Percentiles rank a stretch among this genome's conserved stretches.
phyloP scores from a whole-genome alignment of 1,140 invertebrate species.

The Gonatopus flavifemur region DNA sequence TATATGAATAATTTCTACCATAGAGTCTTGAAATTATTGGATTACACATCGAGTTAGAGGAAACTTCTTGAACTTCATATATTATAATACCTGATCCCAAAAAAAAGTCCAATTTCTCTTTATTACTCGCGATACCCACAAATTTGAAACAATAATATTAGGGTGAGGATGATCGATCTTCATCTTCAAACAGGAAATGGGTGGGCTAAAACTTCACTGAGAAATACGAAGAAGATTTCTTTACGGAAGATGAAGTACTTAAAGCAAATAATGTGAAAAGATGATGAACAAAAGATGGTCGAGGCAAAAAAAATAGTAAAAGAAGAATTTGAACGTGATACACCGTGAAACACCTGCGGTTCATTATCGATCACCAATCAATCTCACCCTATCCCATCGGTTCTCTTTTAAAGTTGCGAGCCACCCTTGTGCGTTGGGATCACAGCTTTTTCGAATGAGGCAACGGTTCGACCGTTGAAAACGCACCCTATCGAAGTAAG shows the following conservation, averaged over 20 bases:
- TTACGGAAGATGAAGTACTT: slow-evolving; percentile 20
- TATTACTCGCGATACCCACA: no score
- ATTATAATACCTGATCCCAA: no score
- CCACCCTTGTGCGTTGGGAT: slow-evolving; percentile 31
- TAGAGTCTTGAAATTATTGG: no score
- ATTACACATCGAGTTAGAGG: no score
- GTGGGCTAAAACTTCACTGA: no score
- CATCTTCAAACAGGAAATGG: no score
- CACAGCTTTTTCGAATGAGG: slow-evolving; percentile 16
- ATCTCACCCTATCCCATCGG: slow-evolving; percentile 22
- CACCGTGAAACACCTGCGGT: slow-evolving; percentile 43
- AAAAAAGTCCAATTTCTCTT: no score
- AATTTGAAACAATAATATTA: no score
- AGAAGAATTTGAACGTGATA: slow-evolving; percentile 21
- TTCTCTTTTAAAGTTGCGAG: slow-evolving; percentile 15
- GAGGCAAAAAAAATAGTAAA: slow-evolving; percentile 4
- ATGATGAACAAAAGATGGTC: slow-evolving; percentile 15
- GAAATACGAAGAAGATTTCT: not conserved
- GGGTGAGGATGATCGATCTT: no score
- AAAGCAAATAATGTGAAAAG: slow-evolving; percentile 6
- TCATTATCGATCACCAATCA: slow-evolving; percentile 50
- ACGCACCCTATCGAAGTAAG: slow-evolving; percentile 38
- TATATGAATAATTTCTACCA: no score
- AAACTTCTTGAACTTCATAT: no score
- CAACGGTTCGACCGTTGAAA: slow-evolving; percentile 45